Evolutionary conservation across 2,888 invertebrate genomes (phyloP).

Genomic region (Diogma glabrata): DNA sequence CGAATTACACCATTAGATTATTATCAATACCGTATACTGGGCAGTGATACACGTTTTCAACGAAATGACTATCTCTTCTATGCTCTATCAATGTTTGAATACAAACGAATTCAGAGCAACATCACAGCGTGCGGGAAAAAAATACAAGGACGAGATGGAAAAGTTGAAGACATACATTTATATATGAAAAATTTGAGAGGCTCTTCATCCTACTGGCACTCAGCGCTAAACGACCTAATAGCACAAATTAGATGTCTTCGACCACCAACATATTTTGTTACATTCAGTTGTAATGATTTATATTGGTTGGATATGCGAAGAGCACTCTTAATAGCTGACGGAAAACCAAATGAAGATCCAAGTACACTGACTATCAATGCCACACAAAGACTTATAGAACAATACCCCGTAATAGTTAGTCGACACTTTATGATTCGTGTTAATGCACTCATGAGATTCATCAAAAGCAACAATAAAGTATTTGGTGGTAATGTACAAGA

Average conservation of each 20-base stretch:
- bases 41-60: no score
- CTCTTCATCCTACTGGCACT: slow-evolving; percentile 20
- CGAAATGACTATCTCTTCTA: no score
- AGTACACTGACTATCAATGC: slow-evolving; percentile 7
- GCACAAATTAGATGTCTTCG: slow-evolving; percentile 23
- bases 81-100: no score
- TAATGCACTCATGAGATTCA: slow-evolving; percentile 17
- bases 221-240: slow-evolving; percentile 21
- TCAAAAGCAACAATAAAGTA: slow-evolving; percentile 11
- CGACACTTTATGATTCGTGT: slow-evolving; percentile 18
- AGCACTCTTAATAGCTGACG: slow-evolving; percentile 22
- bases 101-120: no score
- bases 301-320: slow-evolving; percentile 23
- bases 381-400: slow-evolving; percentile 6
- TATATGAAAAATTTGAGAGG: slow-evolving; percentile 22
- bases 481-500: slow-evolving; percentile 16
- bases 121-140: no score
- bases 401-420: slow-evolving; percentile 11
- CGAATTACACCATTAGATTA: no score
- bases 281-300: slow-evolving; percentile 20
- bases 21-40: no score
- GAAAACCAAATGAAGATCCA: slow-evolving; percentile 15
- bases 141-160: slow-evolving; percentile 2
- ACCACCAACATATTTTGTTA: slow-evolving; percentile 23
- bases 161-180: slow-evolving; percentile 20